Percentiles rank a stretch among this genome's conserved stretches.
Evolutionary conservation across 2,113 vertebrate genomes (phyloP).

Genomic region (Mionectes macconnelli): DNA sequence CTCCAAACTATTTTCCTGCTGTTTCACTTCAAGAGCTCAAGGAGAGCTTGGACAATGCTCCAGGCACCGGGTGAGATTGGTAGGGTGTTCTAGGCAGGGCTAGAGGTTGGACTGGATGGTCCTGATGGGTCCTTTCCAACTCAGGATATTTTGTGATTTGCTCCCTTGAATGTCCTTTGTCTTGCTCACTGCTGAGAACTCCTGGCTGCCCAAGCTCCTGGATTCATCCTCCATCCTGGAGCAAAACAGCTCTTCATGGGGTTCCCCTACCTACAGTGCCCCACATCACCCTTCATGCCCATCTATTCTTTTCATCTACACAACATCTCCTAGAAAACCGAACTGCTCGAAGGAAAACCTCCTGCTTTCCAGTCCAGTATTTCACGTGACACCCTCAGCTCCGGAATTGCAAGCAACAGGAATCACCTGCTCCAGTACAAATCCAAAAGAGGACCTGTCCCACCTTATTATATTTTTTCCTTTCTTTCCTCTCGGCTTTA

Average conservation of each 20-base stretch:
- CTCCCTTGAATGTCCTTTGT: neutral
- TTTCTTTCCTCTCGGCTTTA: neutral
- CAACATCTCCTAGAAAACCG: neutral
- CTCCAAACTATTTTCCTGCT: neutral
- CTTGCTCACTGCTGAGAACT: fast-evolving
- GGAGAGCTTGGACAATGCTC: fast-evolving
- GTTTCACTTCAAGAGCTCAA: neutral
- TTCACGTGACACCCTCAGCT: neutral
- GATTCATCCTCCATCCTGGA: neutral
- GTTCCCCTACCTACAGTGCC: neutral
- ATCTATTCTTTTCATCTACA: neutral
- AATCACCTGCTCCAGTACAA: neutral
- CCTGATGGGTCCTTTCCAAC: neutral
- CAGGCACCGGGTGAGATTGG: neutral
- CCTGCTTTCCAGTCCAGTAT: neutral
- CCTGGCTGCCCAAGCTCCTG: neutral
- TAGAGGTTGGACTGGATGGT: neutral
- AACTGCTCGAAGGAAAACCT: neutral
- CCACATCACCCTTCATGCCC: neutral
- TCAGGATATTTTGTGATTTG: neutral
- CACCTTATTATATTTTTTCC: neutral
- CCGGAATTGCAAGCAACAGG: neutral
- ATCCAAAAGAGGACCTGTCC: neutral
- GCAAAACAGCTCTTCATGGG: neutral
- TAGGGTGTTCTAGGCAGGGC: neutral